Base-by-base conservation (phyloP, 2,113 vertebrate species). In the Oreochromis tanganicae region DNA sequence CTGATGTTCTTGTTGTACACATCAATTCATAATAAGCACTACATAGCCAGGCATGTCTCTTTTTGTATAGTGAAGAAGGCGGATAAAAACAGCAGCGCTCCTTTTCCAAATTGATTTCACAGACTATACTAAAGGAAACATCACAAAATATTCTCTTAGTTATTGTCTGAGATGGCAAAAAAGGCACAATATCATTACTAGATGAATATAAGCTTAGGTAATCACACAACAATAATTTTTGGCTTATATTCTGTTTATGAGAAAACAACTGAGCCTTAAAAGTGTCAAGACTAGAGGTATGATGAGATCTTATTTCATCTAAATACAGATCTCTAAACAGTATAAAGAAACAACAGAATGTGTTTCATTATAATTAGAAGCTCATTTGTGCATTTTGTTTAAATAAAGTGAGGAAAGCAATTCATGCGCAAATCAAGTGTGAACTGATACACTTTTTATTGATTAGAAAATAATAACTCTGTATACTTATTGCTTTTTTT, bases 1-100 rank as follows among this genome's bases (percentile, higher is more conserved):
- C 95, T 96, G 95, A 96, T 97, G 96, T 96, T 94, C 92, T 93
- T 94, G 93, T 95, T 95, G 95, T 94, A 95, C 94, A 95, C 92
- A 96, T 96, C 94, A 95, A 92, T 86, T 95, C 94, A 96, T 96
- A 97, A 97, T 96, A 96, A 95, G 94, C 92, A 91, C 93, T 92
- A 93, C 92, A 95, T 96, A 89, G 94, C 84, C 95, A 94, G 93
- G 92, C 91, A 94, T 93, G 93, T 88, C 88, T 94, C 87, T 93
- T 93, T 95, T 94, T 84, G 93, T 92, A 94, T 88, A 80, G 87
- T 81, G 55, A 55, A 88, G 83, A 88, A 73, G 87, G 87, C 83
- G 87, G 85, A 94, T 94, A 88, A 93, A 92, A 93, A 91, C 84
- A 94, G 87, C 88, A 54, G 85, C 68, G 86, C 63, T 88, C 79